Evolutionary conservation across 2,888 invertebrate species (phyloP), one percentile per base, ranked within the genome.

Genomic region (Dascillus cervinus): DNA sequence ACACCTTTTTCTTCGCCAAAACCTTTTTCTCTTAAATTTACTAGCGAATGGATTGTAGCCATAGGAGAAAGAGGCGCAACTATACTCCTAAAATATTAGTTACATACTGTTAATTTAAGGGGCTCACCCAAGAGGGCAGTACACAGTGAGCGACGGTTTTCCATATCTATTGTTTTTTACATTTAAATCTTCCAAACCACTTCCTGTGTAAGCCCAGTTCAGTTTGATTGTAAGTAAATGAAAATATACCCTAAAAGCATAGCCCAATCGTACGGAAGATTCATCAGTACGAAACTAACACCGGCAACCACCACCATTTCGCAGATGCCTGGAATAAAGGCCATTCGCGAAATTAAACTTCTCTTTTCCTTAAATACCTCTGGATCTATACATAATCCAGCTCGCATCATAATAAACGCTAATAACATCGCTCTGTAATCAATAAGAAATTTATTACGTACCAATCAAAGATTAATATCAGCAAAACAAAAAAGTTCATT

Each of bases 1-100:
- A 24, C 13, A 11, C 24, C 24, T 24, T 24, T 24, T 13, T 24
- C 24, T 11, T 24, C 24, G 3, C 24, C 24, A 5, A 13, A 24
- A 3, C 24, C 24, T 8, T 11, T 11, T 12, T 24, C 24, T 12
- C 13, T 4, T 24, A 24, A 6, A 6, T n/a, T 11, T 11, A 24
- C 24, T 2, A 24, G 11, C 2, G 24, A 3, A 11, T 24, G 13
- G n/a, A 24, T 24, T 11, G 13, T 24, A 11, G 24, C 24, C n/a
- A 24, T 8, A 2, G 24, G 24, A 4, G 24, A 24, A 10, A 24
- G 6, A 11, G 24, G 24, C 3, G 24, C 24, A 11, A 24, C 24
- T 12, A 5, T 8, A 24, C 24, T 13, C 3, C 24, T 24, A 5
- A 11, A n/a, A n/a, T n/a, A n/a, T n/a, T n/a, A n/a, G n/a, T n/a